These are phyloP conservation scores for Drosophila kokeensis DNA, from an alignment of 2,888 invertebrate species.

Conservation along the genomic window DNA sequence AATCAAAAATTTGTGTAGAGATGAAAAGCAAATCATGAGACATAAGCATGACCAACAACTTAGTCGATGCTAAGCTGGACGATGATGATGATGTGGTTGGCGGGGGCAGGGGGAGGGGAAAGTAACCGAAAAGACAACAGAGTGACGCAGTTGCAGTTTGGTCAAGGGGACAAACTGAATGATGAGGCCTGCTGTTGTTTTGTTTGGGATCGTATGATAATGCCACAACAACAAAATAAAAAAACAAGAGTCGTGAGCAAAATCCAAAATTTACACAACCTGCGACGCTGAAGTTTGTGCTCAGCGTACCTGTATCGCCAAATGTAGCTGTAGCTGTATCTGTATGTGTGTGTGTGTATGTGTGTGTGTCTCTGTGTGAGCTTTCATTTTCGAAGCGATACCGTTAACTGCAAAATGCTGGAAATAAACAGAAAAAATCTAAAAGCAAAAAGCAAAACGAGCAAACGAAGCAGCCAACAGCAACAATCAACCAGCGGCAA, in stretches of 20 bases:
- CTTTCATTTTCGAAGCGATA: slow-evolving; percentile 83
- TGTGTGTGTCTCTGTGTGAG: slow-evolving; percentile 66
- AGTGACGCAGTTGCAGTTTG: slow-evolving; percentile 74
- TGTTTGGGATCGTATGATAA: slow-evolving; percentile 64
- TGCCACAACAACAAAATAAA: slow-evolving; percentile 39
- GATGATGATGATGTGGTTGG: not conserved
- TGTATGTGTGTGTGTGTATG: slow-evolving; percentile 30
- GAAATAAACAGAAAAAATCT: slow-evolving; percentile 63
- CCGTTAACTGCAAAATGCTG: slow-evolving; percentile 76
- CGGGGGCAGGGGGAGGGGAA: slow-evolving; percentile 13
- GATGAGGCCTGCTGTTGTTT: slow-evolving; percentile 44
- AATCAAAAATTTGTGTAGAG: slow-evolving; percentile 34
- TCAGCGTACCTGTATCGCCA: slow-evolving; percentile 29
- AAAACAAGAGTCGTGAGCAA: slow-evolving; percentile 62
- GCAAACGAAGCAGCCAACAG: slow-evolving; percentile 43
- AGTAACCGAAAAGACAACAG: slow-evolving; percentile 41
- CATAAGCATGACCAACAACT: slow-evolving; percentile 52
- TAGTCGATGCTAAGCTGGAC: slow-evolving; percentile 23
- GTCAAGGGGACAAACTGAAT: slow-evolving; percentile 48
- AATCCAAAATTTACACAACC: slow-evolving; percentile 67
- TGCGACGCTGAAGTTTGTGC: slow-evolving; percentile 56
- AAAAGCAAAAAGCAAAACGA: slow-evolving; percentile 54
- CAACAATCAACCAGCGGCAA: slow-evolving; percentile 54
- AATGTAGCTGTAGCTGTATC: slow-evolving; percentile 29
- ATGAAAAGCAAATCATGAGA: slow-evolving; percentile 67